A percentile compares a stretch with the other conserved stretches of the same genome.
These are phyloP conservation scores for Heptranchias perlo DNA, from an alignment of 2,113 vertebrate species.

Conservation along the genomic window DNA sequence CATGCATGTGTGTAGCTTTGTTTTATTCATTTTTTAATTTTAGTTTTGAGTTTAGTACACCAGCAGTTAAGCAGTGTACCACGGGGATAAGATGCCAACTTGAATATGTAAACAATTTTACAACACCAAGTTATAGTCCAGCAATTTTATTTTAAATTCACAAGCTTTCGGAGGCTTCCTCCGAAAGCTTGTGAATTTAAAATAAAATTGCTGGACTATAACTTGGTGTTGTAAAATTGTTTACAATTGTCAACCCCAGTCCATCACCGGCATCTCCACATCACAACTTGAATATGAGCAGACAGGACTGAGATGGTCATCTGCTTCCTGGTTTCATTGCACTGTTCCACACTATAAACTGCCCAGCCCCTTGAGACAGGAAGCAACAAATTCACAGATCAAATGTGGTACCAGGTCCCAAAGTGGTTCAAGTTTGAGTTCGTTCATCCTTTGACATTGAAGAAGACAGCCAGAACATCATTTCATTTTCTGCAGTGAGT, in stretches of 20 bases:
- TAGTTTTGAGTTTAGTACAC: not conserved
- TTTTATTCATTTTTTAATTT: not conserved
- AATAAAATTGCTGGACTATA: no score
- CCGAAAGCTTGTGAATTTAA: no score
- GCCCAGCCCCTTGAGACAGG: no score
- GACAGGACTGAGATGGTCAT: not conserved
- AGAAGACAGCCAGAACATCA: not conserved
- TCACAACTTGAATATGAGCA: not conserved
- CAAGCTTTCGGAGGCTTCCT: no score
- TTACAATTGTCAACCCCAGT: no score
- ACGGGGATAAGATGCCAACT: not conserved
- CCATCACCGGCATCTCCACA: no score
- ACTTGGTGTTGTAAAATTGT: no score
- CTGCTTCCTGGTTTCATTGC: not conserved
- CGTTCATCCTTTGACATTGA: not conserved
- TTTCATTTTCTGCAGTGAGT: not conserved
- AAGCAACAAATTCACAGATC: not conserved
- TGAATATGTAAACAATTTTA: no score
- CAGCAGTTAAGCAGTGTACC: not conserved
- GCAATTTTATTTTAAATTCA: no score
- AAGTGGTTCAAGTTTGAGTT: not conserved
- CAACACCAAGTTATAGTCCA: no score
- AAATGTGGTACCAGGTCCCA: not conserved
- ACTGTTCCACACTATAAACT: not conserved
- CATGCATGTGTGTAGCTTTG: not conserved